Conservation (phyloP, 2,888 invertebrate genomes). For the Cartodere bifasciata region DNA sequence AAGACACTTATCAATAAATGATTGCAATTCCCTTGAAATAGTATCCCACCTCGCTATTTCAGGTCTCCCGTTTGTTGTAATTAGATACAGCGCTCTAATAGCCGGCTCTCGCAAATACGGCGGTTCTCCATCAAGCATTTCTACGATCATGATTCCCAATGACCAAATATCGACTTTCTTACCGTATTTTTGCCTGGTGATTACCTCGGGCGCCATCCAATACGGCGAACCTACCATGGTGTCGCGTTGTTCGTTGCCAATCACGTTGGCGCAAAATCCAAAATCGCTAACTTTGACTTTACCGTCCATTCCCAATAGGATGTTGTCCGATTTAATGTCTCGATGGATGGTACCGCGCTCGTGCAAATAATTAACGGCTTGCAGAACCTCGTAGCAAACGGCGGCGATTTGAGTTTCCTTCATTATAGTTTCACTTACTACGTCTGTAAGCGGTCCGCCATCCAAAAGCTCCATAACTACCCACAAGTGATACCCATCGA, state of each 20-base stretch:
- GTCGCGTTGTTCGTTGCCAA: constrained; percentile 87
- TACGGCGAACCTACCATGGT: constrained; percentile 98
- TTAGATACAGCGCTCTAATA: constrained; percentile 80
- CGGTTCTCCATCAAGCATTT: constrained; percentile 94
- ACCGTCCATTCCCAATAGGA: constrained; percentile 86
- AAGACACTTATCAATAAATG: constrained; percentile 79
- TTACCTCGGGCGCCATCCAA: constrained; percentile 97
- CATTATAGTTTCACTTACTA: constrained; percentile 94
- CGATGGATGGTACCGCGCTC: constrained; percentile 83
- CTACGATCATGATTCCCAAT: constrained; percentile 95
- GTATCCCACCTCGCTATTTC: constrained; percentile 73
- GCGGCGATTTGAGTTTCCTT: constrained; percentile 95
- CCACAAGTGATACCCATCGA: constrained; percentile 79
- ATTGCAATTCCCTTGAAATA: constrained; percentile 62
- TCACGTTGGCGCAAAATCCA: constrained; percentile 95
- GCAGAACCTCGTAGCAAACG: constrained; percentile 78
- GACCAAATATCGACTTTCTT: constrained; percentile 84
- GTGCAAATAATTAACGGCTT: constrained; percentile 83
- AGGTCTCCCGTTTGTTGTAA: constrained; percentile 91
- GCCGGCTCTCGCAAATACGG: constrained; percentile 95
- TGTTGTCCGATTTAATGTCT: constrained; percentile 96
- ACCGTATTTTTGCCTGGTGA: constrained; percentile 84
- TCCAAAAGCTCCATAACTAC: constrained; percentile 93
- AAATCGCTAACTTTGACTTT: constrained; percentile 90
- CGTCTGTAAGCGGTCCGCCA: constrained; percentile 92